Conservation (phyloP, 1,140 invertebrate species). For the Cyclina sinensis region DNA sequence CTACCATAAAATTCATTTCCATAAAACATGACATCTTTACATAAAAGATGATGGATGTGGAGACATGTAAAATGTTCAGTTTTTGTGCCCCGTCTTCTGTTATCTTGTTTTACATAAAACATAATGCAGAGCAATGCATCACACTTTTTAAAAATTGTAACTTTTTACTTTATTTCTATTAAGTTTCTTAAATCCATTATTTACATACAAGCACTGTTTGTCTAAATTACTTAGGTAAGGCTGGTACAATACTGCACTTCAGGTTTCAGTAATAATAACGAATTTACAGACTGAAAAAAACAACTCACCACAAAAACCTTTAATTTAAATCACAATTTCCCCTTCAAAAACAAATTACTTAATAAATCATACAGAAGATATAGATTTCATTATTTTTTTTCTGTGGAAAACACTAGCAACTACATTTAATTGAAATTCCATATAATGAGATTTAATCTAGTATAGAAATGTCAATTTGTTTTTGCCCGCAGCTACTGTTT, state of each 20-base stretch:
- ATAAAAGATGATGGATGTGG: conserved; percentile 21
- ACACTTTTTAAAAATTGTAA: background rate
- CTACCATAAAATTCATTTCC: conserved; percentile 44
- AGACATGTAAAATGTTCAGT: background rate
- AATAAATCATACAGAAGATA: conserved; percentile 4
- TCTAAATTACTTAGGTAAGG: background rate
- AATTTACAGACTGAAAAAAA: background rate
- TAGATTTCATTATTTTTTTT: background rate
- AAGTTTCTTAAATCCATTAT: no score
- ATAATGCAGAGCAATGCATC: background rate
- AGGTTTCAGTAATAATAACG: background rate
- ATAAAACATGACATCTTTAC: conserved; percentile 45
- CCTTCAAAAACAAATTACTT: conserved; percentile 17
- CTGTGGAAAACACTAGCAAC: background rate
- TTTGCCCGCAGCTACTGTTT: conserved; percentile 36
- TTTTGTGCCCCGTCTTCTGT: background rate
- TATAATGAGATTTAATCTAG: conserved; percentile 40
- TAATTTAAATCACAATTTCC: background rate
- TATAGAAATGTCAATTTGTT: conserved; percentile 51
- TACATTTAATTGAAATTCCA: conserved; percentile 57
- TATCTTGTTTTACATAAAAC: conserved; percentile 33
- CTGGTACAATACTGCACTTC: background rate
- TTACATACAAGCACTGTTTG: background rate
- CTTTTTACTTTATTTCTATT: no score
- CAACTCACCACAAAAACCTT: no score